Evolutionary conservation across 2,797 vertebrate genomes (phyloP), one percentile per base, ranked within the genome.

Genomic region (Sebastes minor): DNA sequence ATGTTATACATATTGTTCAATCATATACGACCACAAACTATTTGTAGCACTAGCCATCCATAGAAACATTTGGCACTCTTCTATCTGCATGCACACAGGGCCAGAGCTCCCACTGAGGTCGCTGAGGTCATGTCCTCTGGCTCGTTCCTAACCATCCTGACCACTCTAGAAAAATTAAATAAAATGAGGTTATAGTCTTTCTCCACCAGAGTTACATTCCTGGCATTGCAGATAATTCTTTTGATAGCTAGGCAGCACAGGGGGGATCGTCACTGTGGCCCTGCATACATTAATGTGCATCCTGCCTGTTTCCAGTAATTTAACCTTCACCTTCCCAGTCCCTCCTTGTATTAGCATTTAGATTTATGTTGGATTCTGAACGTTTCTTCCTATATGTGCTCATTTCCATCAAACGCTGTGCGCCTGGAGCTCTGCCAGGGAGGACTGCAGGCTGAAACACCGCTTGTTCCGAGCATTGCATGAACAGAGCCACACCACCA

Each of bases 341-440:
- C 25, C n/a, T 49, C 3, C 42, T 59, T 60, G 53, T 20, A 60
- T 66, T 60, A 25, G 32, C 53, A 32, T 76, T 75, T 61, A 55
- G 12, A 66, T 64, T 20, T 22, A 35, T 52, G 7, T 42, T 42
- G 8, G 23, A 38, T 11, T 57, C 42, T 53, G 9, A 52, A 73
- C 13, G 20, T 38, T 60, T 62, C 9, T 53, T 13, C 59, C 20
- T 42, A 22, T 20, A 38, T 38, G 20, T 25, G 28, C 27, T 38
- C 8, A 30, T 66, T 30, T 65, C 30, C 35, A 64, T 64, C 5
- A 49, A 69, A 42, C 10, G 6, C 13, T 22, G 22, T 4, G 11
- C 25, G 4, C 23, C 63, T 72, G 2, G 53, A 8, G 56, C 62
- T 81, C 25, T 53, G 22, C 46, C 1, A 1, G 27, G 12, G 52